Base-by-base conservation (phyloP, 2,888 invertebrate species). In the Hydrotaea cyrtoneurina region DNA sequence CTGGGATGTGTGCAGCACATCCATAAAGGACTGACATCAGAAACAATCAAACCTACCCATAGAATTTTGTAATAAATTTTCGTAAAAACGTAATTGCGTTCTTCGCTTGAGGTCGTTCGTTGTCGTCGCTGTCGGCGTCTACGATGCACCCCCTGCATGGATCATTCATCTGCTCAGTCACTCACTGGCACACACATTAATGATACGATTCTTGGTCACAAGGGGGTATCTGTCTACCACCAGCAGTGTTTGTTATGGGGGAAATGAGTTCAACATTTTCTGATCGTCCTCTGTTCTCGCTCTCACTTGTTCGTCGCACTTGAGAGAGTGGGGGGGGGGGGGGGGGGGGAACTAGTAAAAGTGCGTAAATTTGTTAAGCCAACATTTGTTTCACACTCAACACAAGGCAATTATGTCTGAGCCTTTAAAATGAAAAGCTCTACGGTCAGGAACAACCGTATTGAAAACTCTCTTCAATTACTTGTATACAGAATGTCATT, bases 41-140 rank as follows among this genome's bases (percentile, higher is more conserved):
- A 31, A 4, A 7, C 31, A 31, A 7, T 2, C 31, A 7, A 31
- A 53, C 21, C 55, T 0, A 59, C 59, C 26, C 59, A 23, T 23
- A 23, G 26, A 59, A 59, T 59, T n/a, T 26, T 23, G 59, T 79
- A 73, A 64, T 43, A 53, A 69, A 79, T 64, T 11, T 31, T 21
- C 23, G 62, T 72, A 72, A 72, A 2, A 50, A 50, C 50, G 11
- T 23, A 59, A 59, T 23, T 59, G 21, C 21, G 55, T 59, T 59
- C 80, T 83, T 83, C 23, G 72, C 57, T 80, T 69, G 83, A 73
- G 73, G 76, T 73, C 59, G 19, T 72, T 46, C n/a, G 17, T 26
- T 21, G 10, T 26, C 50, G n/a, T 50, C 7, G 15, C 43, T n/a
- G 13, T 50, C 7, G 50, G 43, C 26, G 17, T 4, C 31, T 2